Base-by-base conservation (phyloP, 2,888 invertebrate species). In the Pogonocherus hispidulus region DNA sequence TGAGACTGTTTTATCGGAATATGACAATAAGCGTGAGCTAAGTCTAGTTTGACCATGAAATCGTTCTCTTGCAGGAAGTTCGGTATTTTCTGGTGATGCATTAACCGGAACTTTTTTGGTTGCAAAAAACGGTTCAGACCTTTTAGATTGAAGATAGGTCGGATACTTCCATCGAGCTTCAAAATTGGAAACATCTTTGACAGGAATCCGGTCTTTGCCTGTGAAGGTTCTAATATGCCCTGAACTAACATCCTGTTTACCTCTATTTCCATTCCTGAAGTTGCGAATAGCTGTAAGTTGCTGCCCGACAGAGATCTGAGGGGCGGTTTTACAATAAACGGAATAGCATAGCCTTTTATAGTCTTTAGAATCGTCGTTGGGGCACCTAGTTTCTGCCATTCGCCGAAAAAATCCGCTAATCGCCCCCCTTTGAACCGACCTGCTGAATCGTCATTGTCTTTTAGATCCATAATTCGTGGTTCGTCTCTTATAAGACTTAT, bases 111-210 rank as follows among this genome's bases (percentile, higher is more conserved):
- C 20, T 60, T 67, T 32, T 60, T 67, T 44, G 70, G 64, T 19
- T 27, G 11, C 22, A 71, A 54, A 51, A 46, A 71, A 11, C 20
- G 27, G 67, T 71, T 73, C 14, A 71, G 44, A 11, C 59, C 51
- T 23, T 46, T 37, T 22, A 72, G 55, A 60, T 72, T 70, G 56
- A 72, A 51, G 8, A 72, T 66, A 1, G 64, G 72, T n/a, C 70
- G 52, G 16, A 35, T n/a, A 4, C 9, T 52, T 18, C 70, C 69
- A 22, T 72, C 66, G n/a, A 52, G 16, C 22, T 70, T 72, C 44
- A 37, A 56, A n/a, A 67, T 51, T 16, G 52, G 41, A 47, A 72
- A 72, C 72, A 72, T 67, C 16, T 44, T 63, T 32, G 69, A 72
- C 4, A 70, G 59, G 49, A 69, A 71, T 9, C 69, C 69, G 11